phyloP scores from a whole-genome alignment of 2,113 vertebrate genomes.

The Rhea pennata region DNA sequence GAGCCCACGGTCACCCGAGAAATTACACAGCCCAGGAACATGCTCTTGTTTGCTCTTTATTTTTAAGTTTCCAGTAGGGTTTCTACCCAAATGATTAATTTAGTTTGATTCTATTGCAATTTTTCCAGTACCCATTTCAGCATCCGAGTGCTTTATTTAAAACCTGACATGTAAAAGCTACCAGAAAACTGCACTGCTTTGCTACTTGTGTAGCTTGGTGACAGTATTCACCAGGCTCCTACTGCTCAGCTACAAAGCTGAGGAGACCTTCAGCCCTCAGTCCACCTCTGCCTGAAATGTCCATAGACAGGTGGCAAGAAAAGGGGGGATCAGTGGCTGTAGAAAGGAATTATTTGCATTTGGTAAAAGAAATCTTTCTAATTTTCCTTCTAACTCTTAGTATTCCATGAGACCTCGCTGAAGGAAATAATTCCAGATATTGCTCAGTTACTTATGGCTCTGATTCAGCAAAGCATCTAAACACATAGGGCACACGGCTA shows the following conservation, averaged over 20 bases:
- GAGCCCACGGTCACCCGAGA: background rate
- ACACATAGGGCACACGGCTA: rapidly evolving
- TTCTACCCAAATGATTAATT: background rate
- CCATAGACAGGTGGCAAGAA: background rate
- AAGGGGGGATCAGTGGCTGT: background rate
- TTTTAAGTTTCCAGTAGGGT: background rate
- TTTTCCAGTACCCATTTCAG: background rate
- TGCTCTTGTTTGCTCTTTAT: background rate
- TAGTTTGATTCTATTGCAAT: background rate
- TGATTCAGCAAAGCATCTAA: background rate
- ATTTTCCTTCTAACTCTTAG: background rate
- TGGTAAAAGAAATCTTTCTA: background rate
- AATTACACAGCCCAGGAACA: background rate
- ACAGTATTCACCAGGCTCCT: background rate
- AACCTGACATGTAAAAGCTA: background rate
- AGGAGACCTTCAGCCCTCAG: background rate
- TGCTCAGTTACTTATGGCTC: background rate
- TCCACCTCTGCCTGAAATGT: background rate
- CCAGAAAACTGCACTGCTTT: background rate
- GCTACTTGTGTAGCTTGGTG: background rate
- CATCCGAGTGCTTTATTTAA: background rate
- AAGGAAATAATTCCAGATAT: background rate
- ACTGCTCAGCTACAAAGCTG: background rate
- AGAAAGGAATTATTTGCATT: background rate
- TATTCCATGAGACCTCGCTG: background rate